These are phyloP conservation scores for Chanos chanos DNA, from an alignment of 2,797 vertebrate genomes.

Conservation along the genomic window DNA sequence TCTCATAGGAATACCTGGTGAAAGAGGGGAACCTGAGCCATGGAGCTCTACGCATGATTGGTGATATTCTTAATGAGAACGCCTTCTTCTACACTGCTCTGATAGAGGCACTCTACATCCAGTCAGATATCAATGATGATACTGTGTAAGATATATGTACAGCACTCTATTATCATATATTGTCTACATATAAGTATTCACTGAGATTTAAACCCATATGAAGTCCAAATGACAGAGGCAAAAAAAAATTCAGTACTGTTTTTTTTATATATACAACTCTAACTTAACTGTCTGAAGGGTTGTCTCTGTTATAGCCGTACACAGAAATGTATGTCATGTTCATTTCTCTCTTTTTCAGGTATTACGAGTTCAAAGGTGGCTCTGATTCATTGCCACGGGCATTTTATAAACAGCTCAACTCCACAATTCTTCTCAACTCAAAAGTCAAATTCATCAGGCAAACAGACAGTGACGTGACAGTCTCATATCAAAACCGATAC, in stretches of 20 bases:
- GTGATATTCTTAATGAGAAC: constrained; percentile 78
- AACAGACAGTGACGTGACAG: constrained; percentile 50
- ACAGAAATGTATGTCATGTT: neutral
- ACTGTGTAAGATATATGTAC: constrained; percentile 55
- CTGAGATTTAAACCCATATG: neutral
- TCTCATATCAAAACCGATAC: constrained; percentile 55
- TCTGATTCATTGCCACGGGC: constrained; percentile 72
- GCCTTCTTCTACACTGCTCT: constrained; percentile 78
- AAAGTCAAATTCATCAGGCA: constrained; percentile 69
- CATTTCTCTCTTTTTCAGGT: constrained; percentile 58
- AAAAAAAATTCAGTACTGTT: neutral
- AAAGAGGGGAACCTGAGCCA: constrained; percentile 76
- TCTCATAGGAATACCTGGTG: constrained; percentile 71
- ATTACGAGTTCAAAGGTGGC: constrained; percentile 74
- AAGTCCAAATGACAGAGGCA: neutral
- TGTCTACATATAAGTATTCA: neutral
- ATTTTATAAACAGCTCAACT: constrained; percentile 61
- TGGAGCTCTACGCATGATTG: constrained; percentile 75
- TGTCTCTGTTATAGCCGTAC: no score
- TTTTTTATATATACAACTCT: no score
- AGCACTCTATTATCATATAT: neutral
- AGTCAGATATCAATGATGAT: constrained; percentile 73
- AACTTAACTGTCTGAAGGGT: no score
- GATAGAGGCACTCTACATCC: constrained; percentile 72
- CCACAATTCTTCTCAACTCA: constrained; percentile 64